Percentiles rank a stretch among this genome's conserved stretches.
phyloP scores from a whole-genome alignment of 1,140 invertebrate species.

The Bombus sibiricus region DNA sequence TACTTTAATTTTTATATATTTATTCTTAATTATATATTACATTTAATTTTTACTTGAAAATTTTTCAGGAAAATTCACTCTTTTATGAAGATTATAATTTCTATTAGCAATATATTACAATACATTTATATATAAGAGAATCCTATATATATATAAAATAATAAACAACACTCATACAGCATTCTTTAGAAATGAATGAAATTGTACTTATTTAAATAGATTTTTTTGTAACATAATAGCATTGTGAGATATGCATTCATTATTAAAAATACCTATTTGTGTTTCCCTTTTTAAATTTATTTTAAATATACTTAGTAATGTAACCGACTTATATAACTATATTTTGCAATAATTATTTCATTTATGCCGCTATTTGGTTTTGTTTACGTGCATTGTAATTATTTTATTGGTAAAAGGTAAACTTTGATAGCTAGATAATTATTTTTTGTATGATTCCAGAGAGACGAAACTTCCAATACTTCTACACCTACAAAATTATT shows the following conservation, averaged over 20 bases:
- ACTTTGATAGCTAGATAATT: conserved; percentile 29
- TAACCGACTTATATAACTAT: neutral
- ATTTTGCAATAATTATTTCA: conserved; percentile 18
- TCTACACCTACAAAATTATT: conserved; percentile 79
- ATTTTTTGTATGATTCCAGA: conserved; percentile 73
- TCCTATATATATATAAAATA: neutral
- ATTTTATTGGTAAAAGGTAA: neutral
- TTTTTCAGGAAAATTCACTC: conserved; percentile 15
- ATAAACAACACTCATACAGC: neutral
- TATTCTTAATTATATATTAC: neutral
- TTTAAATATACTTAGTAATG: neutral
- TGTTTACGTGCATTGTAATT: conserved; percentile 22
- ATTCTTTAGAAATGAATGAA: neutral
- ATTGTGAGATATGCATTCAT: neutral
- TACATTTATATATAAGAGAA: neutral
- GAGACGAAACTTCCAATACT: conserved; percentile 81
- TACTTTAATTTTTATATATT: conserved; percentile 9
- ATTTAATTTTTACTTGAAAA: conserved; percentile 19
- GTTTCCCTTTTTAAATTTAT: conserved; percentile 16
- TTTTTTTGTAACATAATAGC: neutral
- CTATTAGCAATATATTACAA: neutral
- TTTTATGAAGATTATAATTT: neutral
- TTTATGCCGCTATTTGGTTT: conserved; percentile 36
- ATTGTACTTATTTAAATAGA: conserved; percentile 12
- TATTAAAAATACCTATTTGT: conserved; percentile 13